Conservation (phyloP, 2,113 vertebrate species). For the Salvelinus namaycush region DNA sequence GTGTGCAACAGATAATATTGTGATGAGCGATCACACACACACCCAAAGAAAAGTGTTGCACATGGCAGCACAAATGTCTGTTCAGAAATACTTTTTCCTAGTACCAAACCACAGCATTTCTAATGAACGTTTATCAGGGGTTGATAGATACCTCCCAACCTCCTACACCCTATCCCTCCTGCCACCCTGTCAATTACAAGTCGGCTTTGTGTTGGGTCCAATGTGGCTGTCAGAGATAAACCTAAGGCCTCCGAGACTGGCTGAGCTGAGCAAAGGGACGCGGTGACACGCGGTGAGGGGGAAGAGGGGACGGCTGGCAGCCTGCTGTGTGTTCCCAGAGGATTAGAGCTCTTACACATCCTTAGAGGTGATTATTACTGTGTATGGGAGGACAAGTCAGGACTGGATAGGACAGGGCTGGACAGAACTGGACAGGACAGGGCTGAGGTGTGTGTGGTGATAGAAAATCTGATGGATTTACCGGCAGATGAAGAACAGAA, state of each 20-base stretch:
- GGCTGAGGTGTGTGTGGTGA: not conserved
- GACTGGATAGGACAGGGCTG: too few species aligned
- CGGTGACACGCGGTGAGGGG: too few species aligned
- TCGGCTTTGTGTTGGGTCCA: constrained; percentile 29
- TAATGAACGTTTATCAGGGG: not conserved
- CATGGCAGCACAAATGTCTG: not conserved
- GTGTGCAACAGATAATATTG: not conserved
- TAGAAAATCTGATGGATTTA: not conserved
- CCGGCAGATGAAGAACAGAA: not conserved
- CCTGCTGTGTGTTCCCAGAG: constrained; percentile 33
- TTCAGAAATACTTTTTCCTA: not conserved
- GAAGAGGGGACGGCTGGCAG: not conserved
- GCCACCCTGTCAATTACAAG: constrained; percentile 35
- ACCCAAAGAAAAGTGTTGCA: not conserved
- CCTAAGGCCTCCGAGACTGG: constrained; percentile 31
- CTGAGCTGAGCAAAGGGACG: constrained; percentile 24
- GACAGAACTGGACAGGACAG: not conserved
- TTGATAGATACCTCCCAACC: constrained; percentile 12
- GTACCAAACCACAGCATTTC: not conserved
- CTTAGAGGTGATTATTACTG: constrained; percentile 49
- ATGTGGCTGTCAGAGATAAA: constrained; percentile 53
- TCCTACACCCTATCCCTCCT: not conserved
- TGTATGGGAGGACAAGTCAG: not conserved
- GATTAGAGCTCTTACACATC: constrained; percentile 44
- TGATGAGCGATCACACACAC: not conserved